These are phyloP conservation scores for Ephialtes manifestator DNA, from an alignment of 2,888 invertebrate species.

Conservation along the genomic window DNA sequence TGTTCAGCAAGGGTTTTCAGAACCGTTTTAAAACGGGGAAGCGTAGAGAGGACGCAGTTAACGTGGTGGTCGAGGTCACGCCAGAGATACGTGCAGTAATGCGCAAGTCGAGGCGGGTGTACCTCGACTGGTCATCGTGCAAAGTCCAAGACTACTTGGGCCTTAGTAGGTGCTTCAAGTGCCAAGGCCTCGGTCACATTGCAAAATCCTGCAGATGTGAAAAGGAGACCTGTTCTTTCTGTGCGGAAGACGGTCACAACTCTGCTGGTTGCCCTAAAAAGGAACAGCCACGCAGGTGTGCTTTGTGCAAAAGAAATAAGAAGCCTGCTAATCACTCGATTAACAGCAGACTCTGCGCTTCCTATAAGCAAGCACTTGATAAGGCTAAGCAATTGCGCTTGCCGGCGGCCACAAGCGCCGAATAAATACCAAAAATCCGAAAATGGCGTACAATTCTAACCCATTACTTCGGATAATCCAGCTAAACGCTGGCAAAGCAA, in stretches of 20 bases:
- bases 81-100: background rate
- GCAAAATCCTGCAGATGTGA: background rate
- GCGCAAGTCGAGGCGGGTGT: background rate
- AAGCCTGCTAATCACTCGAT: background rate
- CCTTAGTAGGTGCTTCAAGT: background rate
- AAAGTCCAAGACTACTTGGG: background rate
- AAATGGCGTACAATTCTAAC: background rate
- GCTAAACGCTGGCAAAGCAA: background rate
- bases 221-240: background rate
- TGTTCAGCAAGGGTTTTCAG: background rate
- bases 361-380: background rate
- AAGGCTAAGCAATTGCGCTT: background rate
- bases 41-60: background rate
- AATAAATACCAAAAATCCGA: background rate
- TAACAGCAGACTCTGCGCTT: background rate
- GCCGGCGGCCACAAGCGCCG: no score
- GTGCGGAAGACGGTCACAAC: constrained; percentile 8
- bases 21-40: background rate
- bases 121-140: background rate
- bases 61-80: background rate
- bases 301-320: background rate
- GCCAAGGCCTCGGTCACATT: background rate
- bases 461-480: background rate
- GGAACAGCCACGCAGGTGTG: background rate
- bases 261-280: background rate